These are phyloP conservation scores for Junco hyemalis DNA, from an alignment of 2,113 vertebrate genomes.

Conservation along the genomic window DNA sequence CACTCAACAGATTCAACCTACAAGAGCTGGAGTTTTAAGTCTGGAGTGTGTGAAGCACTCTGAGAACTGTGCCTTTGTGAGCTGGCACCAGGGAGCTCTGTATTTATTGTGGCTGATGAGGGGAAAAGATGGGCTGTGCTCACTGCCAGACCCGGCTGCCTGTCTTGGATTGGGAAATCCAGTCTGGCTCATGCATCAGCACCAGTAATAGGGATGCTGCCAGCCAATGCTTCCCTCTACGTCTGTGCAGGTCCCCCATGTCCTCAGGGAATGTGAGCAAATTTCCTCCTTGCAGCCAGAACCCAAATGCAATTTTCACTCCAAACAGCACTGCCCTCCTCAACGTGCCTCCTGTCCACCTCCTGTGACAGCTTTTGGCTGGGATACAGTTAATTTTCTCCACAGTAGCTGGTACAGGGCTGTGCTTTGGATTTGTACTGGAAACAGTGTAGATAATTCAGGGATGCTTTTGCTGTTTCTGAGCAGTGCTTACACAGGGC, in stretches of 20 bases:
- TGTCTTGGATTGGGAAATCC: constrained; percentile 47
- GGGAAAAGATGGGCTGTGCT: constrained; percentile 50
- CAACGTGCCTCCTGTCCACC: background rate
- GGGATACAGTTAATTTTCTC: background rate
- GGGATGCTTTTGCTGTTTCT: background rate
- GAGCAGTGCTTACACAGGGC: background rate
- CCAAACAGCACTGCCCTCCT: background rate
- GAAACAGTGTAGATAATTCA: background rate
- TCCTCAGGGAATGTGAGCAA: background rate
- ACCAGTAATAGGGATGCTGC: constrained; percentile 35
- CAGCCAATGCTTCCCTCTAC: constrained; percentile 20
- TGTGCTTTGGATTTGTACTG: background rate
- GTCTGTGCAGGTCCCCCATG: constrained; percentile 18
- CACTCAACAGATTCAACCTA: background rate
- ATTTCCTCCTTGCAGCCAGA: background rate
- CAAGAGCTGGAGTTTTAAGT: background rate
- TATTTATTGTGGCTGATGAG: constrained; percentile 51
- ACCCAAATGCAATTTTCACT: background rate
- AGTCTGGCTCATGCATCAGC: constrained; percentile 37
- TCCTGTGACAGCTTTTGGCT: background rate
- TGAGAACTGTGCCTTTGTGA: constrained; percentile 26
- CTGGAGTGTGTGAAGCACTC: background rate
- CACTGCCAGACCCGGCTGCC: constrained; percentile 32
- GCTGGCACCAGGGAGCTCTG: constrained; percentile 37
- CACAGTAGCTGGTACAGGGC: background rate